Conservation (phyloP, 2,888 invertebrate species). For the Meiosimyza platycephala region DNA sequence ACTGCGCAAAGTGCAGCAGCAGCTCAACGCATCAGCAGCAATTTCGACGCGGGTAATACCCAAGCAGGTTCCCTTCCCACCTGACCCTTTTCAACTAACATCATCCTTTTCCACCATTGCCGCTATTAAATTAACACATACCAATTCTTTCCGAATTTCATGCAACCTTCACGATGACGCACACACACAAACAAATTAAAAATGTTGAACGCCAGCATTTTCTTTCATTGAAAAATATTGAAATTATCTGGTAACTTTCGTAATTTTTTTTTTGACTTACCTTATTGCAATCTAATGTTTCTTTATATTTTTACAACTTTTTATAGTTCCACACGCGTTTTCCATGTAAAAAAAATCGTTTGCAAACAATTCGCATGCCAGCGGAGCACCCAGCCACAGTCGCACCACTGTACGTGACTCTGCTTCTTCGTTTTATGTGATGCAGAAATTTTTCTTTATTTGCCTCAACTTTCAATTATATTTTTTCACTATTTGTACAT, state of each 20-base stretch:
- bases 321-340: conserved; percentile 18
- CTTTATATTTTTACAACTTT: conserved; percentile 9
- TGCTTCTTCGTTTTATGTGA: conserved; percentile 15
- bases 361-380: conserved; percentile 30
- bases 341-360: conserved; percentile 2
- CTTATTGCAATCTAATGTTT: conserved; percentile 20
- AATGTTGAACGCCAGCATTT: conserved; percentile 21
- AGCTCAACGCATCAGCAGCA: not conserved
- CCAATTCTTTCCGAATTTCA: conserved; percentile 19
- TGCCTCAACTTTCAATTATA: not conserved
- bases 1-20: conserved; percentile 17
- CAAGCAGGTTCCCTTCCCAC: not conserved
- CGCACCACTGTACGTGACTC: conserved; percentile 23
- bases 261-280: conserved; percentile 20
- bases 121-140: not conserved
- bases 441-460: conserved; percentile 9
- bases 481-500: conserved; percentile 37
- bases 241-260: conserved; percentile 28
- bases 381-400: conserved; percentile 30
- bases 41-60: not conserved
- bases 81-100: not conserved
- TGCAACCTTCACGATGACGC: conserved; percentile 13
- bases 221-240: conserved; percentile 22
- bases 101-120: not conserved
- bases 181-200: not conserved